These are phyloP conservation scores for Oryzias woworae DNA, from an alignment of 2,113 vertebrate genomes.

Conservation along the genomic window DNA sequence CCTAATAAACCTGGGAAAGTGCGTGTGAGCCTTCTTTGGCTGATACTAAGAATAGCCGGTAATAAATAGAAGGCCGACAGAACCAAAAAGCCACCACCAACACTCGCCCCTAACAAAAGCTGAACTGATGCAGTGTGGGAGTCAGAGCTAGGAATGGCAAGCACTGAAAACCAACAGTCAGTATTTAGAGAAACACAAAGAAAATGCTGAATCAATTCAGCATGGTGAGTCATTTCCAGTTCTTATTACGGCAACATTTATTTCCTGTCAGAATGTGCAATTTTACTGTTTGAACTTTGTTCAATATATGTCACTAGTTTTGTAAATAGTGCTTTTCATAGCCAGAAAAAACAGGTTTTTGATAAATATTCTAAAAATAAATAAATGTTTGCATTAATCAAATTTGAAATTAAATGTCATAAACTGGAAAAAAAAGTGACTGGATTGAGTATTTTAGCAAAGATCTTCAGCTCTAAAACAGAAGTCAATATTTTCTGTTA, in stretches of 20 bases:
- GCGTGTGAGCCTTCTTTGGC: constrained; percentile 25
- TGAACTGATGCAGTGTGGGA: constrained; percentile 44
- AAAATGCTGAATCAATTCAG: too few relatives aligned
- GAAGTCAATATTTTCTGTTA: background rate
- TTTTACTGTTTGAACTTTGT: too few relatives aligned
- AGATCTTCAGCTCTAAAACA: background rate
- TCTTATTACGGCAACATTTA: too few relatives aligned
- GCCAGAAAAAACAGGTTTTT: background rate
- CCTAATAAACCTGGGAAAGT: constrained; percentile 58
- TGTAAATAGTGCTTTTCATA: too few relatives aligned
- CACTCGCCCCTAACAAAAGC: constrained; percentile 53
- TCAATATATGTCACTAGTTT: too few relatives aligned
- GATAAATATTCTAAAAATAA: background rate
- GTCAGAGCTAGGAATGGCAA: constrained; percentile 19
- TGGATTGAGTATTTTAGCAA: too few relatives aligned
- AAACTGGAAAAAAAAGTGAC: too few relatives aligned
- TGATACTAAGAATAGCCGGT: constrained; percentile 69
- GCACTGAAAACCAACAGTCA: constrained; percentile 9
- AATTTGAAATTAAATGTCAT: too few relatives aligned
- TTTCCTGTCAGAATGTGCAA: too few relatives aligned
- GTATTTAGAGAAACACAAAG: constrained; percentile 14
- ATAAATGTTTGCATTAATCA: background rate
- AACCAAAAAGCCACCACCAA: constrained; percentile 56
- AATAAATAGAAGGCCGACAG: constrained; percentile 62
- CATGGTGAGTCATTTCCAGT: too few relatives aligned